phyloP scores from a whole-genome alignment of 2,113 vertebrate species.

The Channa maculata region DNA sequence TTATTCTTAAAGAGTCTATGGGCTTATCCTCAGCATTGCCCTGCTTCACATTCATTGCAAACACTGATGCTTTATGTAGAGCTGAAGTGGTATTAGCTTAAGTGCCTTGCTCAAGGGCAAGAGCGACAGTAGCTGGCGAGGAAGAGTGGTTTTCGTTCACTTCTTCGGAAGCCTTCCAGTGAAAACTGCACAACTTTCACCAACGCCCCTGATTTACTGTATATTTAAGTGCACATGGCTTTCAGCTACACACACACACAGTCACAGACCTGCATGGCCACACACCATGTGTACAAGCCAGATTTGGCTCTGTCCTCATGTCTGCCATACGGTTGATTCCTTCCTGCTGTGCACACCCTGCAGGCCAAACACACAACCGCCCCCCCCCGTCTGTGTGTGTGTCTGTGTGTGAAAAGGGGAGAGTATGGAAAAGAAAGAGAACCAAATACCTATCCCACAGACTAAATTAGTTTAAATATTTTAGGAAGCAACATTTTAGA shows the following conservation, averaged over 20 bases:
- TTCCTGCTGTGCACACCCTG: constrained; percentile 77
- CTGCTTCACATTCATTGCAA: background rate
- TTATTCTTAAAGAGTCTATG: background rate
- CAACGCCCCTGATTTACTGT: constrained; percentile 58
- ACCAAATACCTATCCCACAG: constrained; percentile 9
- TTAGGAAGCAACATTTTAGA: constrained; percentile 13
- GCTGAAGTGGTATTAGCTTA: constrained; percentile 37
- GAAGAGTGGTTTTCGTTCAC: constrained; percentile 59
- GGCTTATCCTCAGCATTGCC: background rate
- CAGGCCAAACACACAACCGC: constrained; percentile 74
- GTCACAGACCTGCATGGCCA: constrained; percentile 52
- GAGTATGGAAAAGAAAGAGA: constrained; percentile 7
- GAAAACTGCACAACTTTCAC: constrained; percentile 61
- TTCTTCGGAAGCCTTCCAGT: constrained; percentile 52
- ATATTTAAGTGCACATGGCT: constrained; percentile 68
- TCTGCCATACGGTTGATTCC: constrained; percentile 78
- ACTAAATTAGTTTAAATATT: constrained; percentile 8
- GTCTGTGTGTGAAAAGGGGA: constrained; percentile 8
- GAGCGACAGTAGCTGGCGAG: constrained; percentile 23
- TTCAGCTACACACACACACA: constrained; percentile 34
- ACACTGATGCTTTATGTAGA: background rate
- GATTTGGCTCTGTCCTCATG: constrained; percentile 72
- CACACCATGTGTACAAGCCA: constrained; percentile 70
- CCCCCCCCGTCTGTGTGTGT: constrained; percentile 19
- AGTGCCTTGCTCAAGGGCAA: constrained; percentile 69